Base-by-base conservation (phyloP, 2,888 invertebrate species). In the Drosophila tanythrix region DNA sequence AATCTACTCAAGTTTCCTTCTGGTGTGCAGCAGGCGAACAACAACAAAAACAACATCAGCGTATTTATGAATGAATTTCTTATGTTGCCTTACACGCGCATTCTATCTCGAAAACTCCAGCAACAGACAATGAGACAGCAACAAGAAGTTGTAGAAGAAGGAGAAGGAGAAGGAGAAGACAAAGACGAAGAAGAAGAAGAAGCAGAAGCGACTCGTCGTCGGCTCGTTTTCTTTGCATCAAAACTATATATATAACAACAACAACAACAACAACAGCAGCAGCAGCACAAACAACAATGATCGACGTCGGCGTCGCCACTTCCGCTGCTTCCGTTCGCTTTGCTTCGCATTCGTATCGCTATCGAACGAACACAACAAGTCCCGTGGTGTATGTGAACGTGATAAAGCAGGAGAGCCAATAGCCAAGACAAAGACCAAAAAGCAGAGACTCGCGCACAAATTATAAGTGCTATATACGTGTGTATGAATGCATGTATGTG, bases 21-120 rank as follows among this genome's bases (percentile, higher is more conserved):
- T 70, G 65, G 48, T 46, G 46, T 46, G 46, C 15, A 33, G 51
- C 64, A 74, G 71, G 63, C 67, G 74, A 53, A 36, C 53, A 52
- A 46, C 53, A 60, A 43, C 21, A 73, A 38, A 31, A 65, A 63
- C 69, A 73, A 57, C 72, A 65, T 64, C 72, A 68, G 51, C 59
- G 68, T 80, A 83, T 85, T 92, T 88, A 92, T 92, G 92, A 92
- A 92, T 92, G 92, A 92, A 92, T 90, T 92, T 92, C 89, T 92
- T 82, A 72, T 88, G 89, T 92, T 92, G 92, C 92, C 81, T 91
- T 81, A 74, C 89, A 91, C 91, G 83, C 80, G 83, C 85, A 73
- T 90, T 87, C 87, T 82, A 58, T 36, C 6, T 59, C 62, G 60
- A 75, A 67, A 82, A 79, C 84, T 76, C 69, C 85, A 82, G 79